Conservation (phyloP, 2,888 invertebrate species). For the Sminthurides aquaticus region DNA sequence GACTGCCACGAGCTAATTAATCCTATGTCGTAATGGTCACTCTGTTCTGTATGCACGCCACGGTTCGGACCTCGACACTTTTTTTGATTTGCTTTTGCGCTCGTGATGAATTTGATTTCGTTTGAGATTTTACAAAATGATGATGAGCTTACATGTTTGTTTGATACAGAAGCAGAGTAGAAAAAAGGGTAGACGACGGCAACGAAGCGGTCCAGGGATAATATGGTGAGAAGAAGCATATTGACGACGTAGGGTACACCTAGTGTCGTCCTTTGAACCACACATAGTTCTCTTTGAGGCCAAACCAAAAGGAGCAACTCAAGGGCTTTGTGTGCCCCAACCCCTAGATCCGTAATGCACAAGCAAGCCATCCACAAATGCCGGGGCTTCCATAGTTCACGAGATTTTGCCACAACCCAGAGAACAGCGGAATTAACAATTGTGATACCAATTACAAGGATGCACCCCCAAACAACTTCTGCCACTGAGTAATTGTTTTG, state of each 20-base stretch:
- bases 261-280: constrained; percentile 24
- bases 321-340: constrained; percentile 40
- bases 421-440: constrained; percentile 38
- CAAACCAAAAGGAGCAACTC: constrained; percentile 34
- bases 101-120: no score
- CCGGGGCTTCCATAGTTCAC: constrained; percentile 43
- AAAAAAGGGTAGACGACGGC: constrained; percentile 43
- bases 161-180: constrained; percentile 39
- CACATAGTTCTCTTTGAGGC: constrained; percentile 25
- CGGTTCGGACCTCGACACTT: no score
- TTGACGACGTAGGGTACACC: constrained; percentile 42
- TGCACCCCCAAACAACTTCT: constrained; percentile 41
- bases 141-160: constrained; percentile 42
- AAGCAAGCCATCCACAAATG: constrained; percentile 44
- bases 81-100: no score
- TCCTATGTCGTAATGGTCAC: no score
- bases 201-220: constrained; percentile 42
- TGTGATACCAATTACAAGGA: constrained; percentile 37
- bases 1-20: no score
- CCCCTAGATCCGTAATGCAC: constrained; percentile 43
- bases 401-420: constrained; percentile 38
- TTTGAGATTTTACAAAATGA: no score
- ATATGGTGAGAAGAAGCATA: constrained; percentile 40
- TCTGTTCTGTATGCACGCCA: no score
- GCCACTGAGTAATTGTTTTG: constrained; percentile 20